Evolutionary conservation across 2,888 invertebrate species (phyloP).

Genomic region (Eugnorisma glareosa): DNA sequence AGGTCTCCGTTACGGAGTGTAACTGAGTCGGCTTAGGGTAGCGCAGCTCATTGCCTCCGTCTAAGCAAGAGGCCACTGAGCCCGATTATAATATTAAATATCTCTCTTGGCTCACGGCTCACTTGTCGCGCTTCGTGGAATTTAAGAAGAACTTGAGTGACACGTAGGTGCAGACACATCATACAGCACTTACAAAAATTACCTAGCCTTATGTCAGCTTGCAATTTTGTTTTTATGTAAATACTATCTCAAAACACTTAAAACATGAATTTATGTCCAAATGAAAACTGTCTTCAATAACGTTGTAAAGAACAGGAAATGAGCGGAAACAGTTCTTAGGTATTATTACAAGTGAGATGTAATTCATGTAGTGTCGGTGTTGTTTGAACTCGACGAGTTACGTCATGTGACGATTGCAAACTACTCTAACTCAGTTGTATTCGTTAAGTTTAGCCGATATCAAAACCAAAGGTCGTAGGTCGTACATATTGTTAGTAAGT

Average conservation of each 20-base stretch:
- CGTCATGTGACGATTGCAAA: constrained; percentile 71
- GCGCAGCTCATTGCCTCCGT: constrained; percentile 38
- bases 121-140: constrained; percentile 46
- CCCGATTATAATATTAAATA: constrained; percentile 52
- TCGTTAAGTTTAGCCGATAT: constrained; percentile 72
- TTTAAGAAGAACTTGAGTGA: constrained; percentile 51
- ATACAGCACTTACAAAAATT: constrained; percentile 29
- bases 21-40: constrained; percentile 41
- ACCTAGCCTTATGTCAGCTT: constrained; percentile 7
- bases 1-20: constrained; percentile 37
- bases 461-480: constrained; percentile 72
- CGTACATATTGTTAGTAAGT: constrained; percentile 71
- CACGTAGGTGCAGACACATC: constrained; percentile 26
- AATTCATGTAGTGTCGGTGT: constrained; percentile 64
- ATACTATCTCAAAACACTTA: constrained; percentile 23
- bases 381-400: constrained; percentile 70
- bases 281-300: constrained; percentile 52
- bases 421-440: constrained; percentile 69
- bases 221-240: constrained; percentile 45
- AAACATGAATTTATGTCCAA: constrained; percentile 45
- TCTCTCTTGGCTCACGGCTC: constrained; percentile 38
- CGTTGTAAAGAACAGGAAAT: constrained; percentile 54
- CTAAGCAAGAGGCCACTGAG: constrained; percentile 16
- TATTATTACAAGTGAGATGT: constrained; percentile 38
- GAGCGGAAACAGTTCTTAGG: constrained; percentile 49